Base-by-base conservation (phyloP, 2,113 vertebrate genomes). In the Lathamus discolor region DNA sequence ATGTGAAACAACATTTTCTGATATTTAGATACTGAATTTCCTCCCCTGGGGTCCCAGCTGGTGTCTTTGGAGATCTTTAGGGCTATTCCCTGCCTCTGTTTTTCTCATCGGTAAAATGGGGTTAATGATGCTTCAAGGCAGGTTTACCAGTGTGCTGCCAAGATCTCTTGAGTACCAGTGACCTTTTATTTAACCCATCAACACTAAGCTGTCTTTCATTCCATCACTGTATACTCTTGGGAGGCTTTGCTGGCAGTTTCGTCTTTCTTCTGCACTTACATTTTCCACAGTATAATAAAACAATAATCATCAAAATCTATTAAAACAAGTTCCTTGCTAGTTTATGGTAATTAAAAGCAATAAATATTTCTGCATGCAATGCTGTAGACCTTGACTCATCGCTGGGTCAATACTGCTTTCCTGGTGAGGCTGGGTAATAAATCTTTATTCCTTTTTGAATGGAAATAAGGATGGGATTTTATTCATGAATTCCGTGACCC, bases 281-380 rank as follows among this genome's bases (percentile, higher is more conserved):
- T 96, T 95, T 97, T 79, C 88, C 94, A 86, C 79, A 72, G 54
- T 54, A 88, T 72, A 94, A 83, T 90, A 82, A 73, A 95, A 77
- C 72, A 82, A 93, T 79, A 86, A 81, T 86, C 94, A 79, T 93
- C 89, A 97, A 97, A 98, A 96, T 91, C 94, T 97, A 98, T 97
- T 97, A 81, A 84, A 95, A 97, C 87, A 96, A 96, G 90, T 97
- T 98, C 93, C 95, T 97, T 92, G 94, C 94, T 96, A 97, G 90
- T 97, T 97, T 98, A 98, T 98, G 98, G 95, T 98, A 98, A 98
- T 98, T 98, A 98, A 98, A 98, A 97, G 95, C 95, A 96, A 97
- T 98, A 98, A 98, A 98, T 98, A 98, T 97, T 97, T 96, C 95
- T 92, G 37, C 82, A 85, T 87, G 97, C 96, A 95, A 87, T 91